Evolutionary conservation across 1,140 invertebrate species (phyloP).

Genomic region (Drosophila eugracilis): DNA sequence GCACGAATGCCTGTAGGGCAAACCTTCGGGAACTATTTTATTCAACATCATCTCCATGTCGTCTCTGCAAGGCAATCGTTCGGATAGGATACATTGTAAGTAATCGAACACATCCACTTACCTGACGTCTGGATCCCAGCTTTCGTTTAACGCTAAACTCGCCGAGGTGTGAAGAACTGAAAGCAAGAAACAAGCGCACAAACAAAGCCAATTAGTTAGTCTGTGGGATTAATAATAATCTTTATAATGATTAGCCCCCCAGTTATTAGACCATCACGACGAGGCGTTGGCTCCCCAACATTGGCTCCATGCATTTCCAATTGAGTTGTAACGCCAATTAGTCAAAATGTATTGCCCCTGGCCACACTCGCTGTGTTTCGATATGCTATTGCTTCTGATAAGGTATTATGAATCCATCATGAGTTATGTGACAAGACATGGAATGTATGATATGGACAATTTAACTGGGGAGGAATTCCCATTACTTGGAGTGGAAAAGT

Average conservation of each 20-base stretch:
- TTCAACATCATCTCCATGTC: conserved; percentile 99
- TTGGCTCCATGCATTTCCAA: conserved; percentile 41
- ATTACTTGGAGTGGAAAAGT: conserved; percentile 8
- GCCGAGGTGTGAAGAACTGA: conserved; percentile 98
- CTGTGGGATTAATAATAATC: conserved; percentile 42
- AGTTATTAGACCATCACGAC: conserved; percentile 68
- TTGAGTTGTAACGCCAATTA: conserved; percentile 75
- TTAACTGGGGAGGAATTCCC: conserved; percentile 13
- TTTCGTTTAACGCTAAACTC: conserved; percentile 98
- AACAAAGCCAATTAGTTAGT: conserved; percentile 65
- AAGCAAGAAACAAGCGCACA: conserved; percentile 84
- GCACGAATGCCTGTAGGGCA: conserved; percentile 97
- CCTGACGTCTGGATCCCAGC: conserved; percentile 97
- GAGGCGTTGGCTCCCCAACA: conserved; percentile 23
- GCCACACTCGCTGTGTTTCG: not conserved
- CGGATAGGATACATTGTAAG: not conserved
- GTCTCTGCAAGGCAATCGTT: conserved; percentile 86
- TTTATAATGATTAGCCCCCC: conserved; percentile 25
- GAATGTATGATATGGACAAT: conserved; percentile 23
- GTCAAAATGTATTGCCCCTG: conserved; percentile 28
- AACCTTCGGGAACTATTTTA: conserved; percentile 98
- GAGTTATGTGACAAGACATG: conserved; percentile 54
- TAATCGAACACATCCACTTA: too few relatives aligned
- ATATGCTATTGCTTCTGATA: conserved; percentile 16
- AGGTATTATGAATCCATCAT: conserved; percentile 27